Percentiles rank a stretch among this genome's conserved stretches.
Evolutionary conservation across 2,797 vertebrate species (phyloP).

Genomic region (Cirrhinus mrigala): DNA sequence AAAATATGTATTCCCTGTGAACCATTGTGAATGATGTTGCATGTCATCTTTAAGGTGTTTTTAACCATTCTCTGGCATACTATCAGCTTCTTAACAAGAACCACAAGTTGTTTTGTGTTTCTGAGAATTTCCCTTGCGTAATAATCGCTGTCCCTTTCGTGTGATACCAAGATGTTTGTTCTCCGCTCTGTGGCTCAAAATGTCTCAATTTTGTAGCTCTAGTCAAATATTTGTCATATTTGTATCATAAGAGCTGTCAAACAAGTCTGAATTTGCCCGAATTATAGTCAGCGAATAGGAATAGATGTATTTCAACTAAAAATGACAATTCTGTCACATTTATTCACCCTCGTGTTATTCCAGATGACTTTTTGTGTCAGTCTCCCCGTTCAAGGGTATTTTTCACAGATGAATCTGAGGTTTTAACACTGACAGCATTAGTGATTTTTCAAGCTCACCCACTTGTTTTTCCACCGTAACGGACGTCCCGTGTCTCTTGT

Average conservation of each 20-base stretch:
- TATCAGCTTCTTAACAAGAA: constrained; percentile 13
- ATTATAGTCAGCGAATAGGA: neutral
- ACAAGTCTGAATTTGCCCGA: neutral
- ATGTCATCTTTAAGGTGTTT: neutral
- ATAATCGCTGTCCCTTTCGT: neutral
- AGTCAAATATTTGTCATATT: neutral
- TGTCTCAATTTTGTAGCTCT: neutral
- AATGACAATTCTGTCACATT: neutral
- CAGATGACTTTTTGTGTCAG: neutral
- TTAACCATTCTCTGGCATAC: neutral
- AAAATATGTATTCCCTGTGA: neutral
- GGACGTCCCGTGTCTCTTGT: constrained; percentile 4
- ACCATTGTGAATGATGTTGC: neutral
- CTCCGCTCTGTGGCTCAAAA: neutral
- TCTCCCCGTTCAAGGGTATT: neutral
- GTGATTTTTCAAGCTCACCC: neutral
- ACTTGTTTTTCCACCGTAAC: constrained; percentile 20
- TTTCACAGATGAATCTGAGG: neutral
- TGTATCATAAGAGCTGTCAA: neutral
- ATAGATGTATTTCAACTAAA: neutral
- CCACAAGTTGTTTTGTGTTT: constrained; percentile 12
- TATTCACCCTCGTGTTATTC: neutral
- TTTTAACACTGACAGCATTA: constrained; percentile 3
- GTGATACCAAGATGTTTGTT: neutral
- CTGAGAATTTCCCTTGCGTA: neutral